These are phyloP conservation scores for Leptoclinus maculatus DNA, from an alignment of 2,797 vertebrate species.

Conservation along the genomic window DNA sequence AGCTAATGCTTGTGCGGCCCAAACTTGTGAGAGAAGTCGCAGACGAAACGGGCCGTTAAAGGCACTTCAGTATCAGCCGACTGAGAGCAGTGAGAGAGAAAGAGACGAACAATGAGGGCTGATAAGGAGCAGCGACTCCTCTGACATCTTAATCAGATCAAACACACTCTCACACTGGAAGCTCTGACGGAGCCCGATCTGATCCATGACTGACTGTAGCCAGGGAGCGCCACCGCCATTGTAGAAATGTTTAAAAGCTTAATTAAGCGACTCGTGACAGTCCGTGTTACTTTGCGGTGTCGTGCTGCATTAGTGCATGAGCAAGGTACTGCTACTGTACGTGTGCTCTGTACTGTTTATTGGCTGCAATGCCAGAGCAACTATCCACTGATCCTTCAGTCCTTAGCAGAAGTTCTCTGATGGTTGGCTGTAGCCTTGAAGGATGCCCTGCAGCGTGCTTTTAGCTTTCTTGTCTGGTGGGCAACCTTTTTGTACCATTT, in stretches of 20 bases:
- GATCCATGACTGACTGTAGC: conserved; percentile 59
- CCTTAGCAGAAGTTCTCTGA: conserved; percentile 29
- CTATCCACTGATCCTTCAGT: conserved; percentile 27
- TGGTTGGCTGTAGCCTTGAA: conserved; percentile 51
- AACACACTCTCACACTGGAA: conserved; percentile 62
- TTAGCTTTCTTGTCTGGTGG: conserved; percentile 27
- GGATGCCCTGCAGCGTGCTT: conserved; percentile 36
- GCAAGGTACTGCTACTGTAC: background rate
- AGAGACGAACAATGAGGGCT: conserved; percentile 61
- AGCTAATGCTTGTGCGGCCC: background rate
- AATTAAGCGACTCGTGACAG: conserved; percentile 54
- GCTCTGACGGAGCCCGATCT: conserved; percentile 52
- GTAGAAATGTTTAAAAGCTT: conserved; percentile 61
- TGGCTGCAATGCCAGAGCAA: conserved; percentile 32
- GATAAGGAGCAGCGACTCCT: conserved; percentile 74
- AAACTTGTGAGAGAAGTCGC: conserved; percentile 36
- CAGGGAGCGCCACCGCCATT: conserved; percentile 36
- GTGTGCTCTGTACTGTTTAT: conserved; percentile 7
- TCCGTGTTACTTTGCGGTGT: conserved; percentile 17
- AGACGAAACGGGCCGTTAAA: conserved; percentile 59
- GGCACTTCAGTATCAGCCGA: conserved; percentile 55
- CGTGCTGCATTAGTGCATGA: background rate
- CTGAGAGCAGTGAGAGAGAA: conserved; percentile 56
- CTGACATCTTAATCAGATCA: conserved; percentile 81
- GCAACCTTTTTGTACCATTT: background rate